A percentile compares a stretch with the other conserved stretches of the same genome.
phyloP scores from a whole-genome alignment of 2,797 vertebrate species.

The Threskiornis aethiopicus region DNA sequence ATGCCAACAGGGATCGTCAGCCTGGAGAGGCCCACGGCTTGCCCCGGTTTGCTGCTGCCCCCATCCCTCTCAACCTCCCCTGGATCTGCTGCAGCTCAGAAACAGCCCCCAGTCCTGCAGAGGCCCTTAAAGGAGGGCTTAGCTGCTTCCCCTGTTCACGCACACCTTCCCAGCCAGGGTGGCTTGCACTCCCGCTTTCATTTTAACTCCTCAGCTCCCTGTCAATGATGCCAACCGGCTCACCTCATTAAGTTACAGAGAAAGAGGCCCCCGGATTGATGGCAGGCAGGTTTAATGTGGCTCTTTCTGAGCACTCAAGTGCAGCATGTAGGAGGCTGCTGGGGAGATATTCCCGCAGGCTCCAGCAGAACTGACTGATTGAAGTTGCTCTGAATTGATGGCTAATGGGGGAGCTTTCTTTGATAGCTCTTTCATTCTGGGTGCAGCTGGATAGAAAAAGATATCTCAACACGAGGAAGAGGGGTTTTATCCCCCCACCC shows the following conservation, averaged over 20 bases:
- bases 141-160: neutral
- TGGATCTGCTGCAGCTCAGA: neutral
- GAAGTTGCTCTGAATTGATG: constrained; percentile 71
- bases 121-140: neutral
- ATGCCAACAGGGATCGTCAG: neutral
- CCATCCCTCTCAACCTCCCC: neutral
- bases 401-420: constrained; percentile 60
- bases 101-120: neutral
- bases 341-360: constrained; percentile 66
- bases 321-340: constrained; percentile 68
- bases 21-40: accelerated
- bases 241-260: constrained; percentile 69
- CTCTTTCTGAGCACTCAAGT: constrained; percentile 63
- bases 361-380: constrained; percentile 68
- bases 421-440: constrained; percentile 67
- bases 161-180: neutral
- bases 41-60: neutral
- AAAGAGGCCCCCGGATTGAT: constrained; percentile 59
- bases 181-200: neutral
- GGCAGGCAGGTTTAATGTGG: constrained; percentile 70
- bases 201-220: constrained; percentile 66
- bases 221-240: constrained; percentile 43
- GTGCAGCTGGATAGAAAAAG: constrained; percentile 54
- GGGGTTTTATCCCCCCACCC: neutral
- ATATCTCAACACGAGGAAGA: constrained; percentile 26